These are phyloP conservation scores for Podarcis siculus DNA, from an alignment of 2,797 vertebrate species.

Conservation along the genomic window DNA sequence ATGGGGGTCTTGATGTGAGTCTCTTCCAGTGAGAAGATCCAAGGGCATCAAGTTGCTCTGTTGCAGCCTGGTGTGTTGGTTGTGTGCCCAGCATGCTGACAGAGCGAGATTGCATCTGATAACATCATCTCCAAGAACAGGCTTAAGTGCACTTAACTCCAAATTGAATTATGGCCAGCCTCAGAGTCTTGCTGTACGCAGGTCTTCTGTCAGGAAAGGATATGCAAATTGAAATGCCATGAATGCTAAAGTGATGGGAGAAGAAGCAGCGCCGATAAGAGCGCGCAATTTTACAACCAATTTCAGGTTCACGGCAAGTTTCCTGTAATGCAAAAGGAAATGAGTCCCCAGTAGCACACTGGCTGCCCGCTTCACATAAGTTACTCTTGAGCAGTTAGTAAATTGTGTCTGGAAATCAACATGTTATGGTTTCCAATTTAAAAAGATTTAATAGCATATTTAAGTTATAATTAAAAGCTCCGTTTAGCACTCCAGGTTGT, in stretches of 20 bases:
- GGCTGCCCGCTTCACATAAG: constrained; percentile 36
- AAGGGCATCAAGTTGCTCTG: neutral
- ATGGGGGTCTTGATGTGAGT: neutral
- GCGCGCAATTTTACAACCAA: constrained; percentile 46
- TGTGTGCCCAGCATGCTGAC: neutral
- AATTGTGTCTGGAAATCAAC: constrained; percentile 46
- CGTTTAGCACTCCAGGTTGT: constrained; percentile 15
- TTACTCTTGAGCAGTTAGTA: constrained; percentile 47
- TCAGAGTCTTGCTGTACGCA: neutral
- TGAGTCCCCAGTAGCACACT: constrained; percentile 20
- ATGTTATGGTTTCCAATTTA: constrained; percentile 33
- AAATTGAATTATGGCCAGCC: neutral
- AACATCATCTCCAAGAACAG: neutral
- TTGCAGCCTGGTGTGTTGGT: too few relatives aligned
- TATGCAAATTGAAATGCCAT: neutral
- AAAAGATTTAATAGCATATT: constrained; percentile 33
- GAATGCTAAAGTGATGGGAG: neutral
- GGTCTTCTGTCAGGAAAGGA: neutral
- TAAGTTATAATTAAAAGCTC: constrained; percentile 50
- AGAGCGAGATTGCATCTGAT: neutral
- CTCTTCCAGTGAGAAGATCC: neutral
- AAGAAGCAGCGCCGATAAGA: neutral
- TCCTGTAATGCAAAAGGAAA: constrained; percentile 42
- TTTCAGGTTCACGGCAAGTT: constrained; percentile 52
- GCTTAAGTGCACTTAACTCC: neutral